Conservation (phyloP, 2,888 invertebrate species). For the Orthonychiurus folsomi region DNA sequence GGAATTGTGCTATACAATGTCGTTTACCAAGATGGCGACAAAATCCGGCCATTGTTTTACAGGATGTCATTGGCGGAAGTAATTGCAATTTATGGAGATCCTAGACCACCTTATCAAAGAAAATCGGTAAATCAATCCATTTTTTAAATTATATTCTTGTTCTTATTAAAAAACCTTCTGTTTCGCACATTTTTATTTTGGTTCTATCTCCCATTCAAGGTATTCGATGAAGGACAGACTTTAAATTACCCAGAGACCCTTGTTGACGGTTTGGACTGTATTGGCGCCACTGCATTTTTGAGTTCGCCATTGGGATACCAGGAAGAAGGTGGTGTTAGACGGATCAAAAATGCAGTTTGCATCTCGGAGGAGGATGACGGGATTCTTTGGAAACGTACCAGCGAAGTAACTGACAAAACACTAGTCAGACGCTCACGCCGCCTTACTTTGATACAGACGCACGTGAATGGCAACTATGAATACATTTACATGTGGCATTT, state of each 20-base stretch:
- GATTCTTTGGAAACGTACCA: conserved; percentile 29
- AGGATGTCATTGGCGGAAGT: conserved; percentile 29
- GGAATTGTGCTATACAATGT: conserved; percentile 33
- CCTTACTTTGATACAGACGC: conserved; percentile 26
- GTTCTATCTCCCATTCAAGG: no score
- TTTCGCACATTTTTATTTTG: no score
- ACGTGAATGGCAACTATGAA: conserved; percentile 31
- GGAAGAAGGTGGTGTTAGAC: neutral
- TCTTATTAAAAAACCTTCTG: no score
- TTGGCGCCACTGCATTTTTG: neutral
- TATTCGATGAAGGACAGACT: neutral
- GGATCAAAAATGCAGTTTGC: neutral
- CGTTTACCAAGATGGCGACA: conserved; percentile 24
- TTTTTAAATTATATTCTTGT: no score
- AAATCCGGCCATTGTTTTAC: conserved; percentile 24
- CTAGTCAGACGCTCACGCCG: conserved; percentile 20
- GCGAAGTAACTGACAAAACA: conserved; percentile 26
- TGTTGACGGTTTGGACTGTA: neutral
- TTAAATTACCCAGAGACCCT: neutral
- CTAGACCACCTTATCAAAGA: conserved; percentile 32
- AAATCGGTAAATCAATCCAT: no score
- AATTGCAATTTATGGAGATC: conserved; percentile 31
- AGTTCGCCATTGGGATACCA: neutral
- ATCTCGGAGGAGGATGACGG: conserved; percentile 6
- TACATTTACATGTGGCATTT: conserved; percentile 31